Evolutionary conservation across 64 coral and sea anemone species (phyloP), one percentile per base, ranked within the genome.

Genomic region (Cladopsammia gracilis): DNA sequence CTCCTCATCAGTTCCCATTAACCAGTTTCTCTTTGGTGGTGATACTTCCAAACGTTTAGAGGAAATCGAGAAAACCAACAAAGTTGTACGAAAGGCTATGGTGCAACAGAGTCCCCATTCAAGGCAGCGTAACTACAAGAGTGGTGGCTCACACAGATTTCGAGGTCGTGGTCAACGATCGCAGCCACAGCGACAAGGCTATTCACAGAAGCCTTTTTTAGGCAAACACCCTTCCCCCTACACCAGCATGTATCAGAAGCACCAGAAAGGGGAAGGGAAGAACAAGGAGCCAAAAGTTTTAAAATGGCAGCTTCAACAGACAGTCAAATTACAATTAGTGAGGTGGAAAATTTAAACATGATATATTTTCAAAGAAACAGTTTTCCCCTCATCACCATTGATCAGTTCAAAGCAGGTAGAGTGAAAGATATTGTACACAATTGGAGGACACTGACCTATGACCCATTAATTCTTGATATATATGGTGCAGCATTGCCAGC

Each of bases 1-100:
- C 65, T 79, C 88, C 3, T 19, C 88, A 61, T 90, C 88, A 78
- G 88, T 90, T 10, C 59, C 88, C 14, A 79, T 78, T 7, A 90
- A 90, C 42, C 45, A 79, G 14, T 90, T 90, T 72, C 46, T 75
- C 13, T 88, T 88, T 88, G 85, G 52, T 26, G 86, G 86, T 7
- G 82, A 70, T 53, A 68, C 82, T 6, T 86, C 82, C 61, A 86
- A 66, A 59, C 54, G 62, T 5, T 26, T 68, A 9, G 82, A 69
- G 15, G 82, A 86, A 0, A 86, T 64, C 13, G 3, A 84, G 20
- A 84, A 84, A 46, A 73, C 85, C 18, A 75, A 86, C 22, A 22
- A 60, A 53, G 59, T 60, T 4, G 56, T 86, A 5, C 64, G 58
- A 24, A 86, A 86, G 54, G 70, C 86, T 5, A 88, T 75, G 70